phyloP scores from a whole-genome alignment of 1,140 invertebrate genomes.

The Apis mellifera region Amel_HAv3.1 CM009931.2:2961501-2962000 shows the following conservation, averaged over 20 bases:
- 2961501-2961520: constrained; percentile 9
- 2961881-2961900: too few species aligned
- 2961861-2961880: constrained; percentile 18
- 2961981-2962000: too few species aligned
- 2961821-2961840: constrained; percentile 2
- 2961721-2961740: constrained; percentile 16
- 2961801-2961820: not conserved
- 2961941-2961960: not conserved
- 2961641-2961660: too few species aligned
- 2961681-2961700: not conserved
- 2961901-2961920: too few species aligned
- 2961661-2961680: not conserved
- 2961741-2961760: constrained; percentile 6
- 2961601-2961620: not conserved
- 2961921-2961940: not conserved
- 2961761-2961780: constrained; percentile 27
- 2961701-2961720: constrained; percentile 4
- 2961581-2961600: too few species aligned
- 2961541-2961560: not conserved
- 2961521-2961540: constrained; percentile 9
- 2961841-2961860: not conserved
- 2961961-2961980: too few species aligned
- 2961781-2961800: not conserved
- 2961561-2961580: not conserved
- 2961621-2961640: not conserved